Base-by-base conservation (phyloP, 2,888 invertebrate species). In the Agrotis puta region DNA sequence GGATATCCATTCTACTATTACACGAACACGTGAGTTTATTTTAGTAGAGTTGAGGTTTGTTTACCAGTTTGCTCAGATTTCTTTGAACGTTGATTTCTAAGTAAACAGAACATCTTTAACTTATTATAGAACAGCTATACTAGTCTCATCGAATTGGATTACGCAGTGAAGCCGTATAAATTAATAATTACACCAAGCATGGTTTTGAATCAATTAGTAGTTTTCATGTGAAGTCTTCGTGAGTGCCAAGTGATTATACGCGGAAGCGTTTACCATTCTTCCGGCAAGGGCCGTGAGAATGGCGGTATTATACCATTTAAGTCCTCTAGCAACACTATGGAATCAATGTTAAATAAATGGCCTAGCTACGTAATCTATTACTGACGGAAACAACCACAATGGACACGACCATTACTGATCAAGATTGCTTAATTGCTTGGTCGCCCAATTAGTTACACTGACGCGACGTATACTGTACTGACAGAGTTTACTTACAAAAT, bases 211-310 rank as follows among this genome's bases (percentile, higher is more conserved):
- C 71, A 83, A 66, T 74, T 74, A 81, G 48, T 81, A 59, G 59
- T 64, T 76, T 73, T 73, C 64, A 71, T 59, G 70, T 74, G 61
- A 73, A 76, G 39, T 70, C 82, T 76, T 74, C 74, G 82, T 77
- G 82, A 81, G 61, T 64, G 77, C 78, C 70, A 61, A 73, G 59
- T 68, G 79, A 80, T 84, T 84, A 79, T 78, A 85, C 70, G 81
- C 89, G 89, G 89, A 89, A 89, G 82, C 70, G 65, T 68, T 82
- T 82, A 86, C 82, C 80, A 78, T 79, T 85, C 89, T 89, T 89
- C 89, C 90, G 88, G 82, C 82, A 85, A 81, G 74, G 78, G 75
- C 77, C 86, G 85, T 87, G 88, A 84, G 87, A 87, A 85, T 72
- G 53, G 58, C 82, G 74, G 67, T 79, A 77, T 85, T 82, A 72